phyloP scores from a whole-genome alignment of 2,113 vertebrate genomes.

The Cebus imitator region DNA sequence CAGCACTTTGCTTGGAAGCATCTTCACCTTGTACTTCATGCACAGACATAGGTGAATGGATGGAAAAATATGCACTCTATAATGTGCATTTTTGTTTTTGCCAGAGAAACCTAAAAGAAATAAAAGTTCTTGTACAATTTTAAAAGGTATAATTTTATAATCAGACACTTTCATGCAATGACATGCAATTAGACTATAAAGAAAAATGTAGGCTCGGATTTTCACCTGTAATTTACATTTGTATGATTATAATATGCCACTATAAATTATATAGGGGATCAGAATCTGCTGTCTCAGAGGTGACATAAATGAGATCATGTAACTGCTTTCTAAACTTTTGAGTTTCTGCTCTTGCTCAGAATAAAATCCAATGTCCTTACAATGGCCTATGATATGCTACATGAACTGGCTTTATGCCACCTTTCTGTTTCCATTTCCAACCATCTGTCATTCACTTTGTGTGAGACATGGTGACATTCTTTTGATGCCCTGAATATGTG shows the following conservation, averaged over 20 bases:
- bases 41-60: background rate
- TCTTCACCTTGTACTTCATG: background rate
- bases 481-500: background rate
- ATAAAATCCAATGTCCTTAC: background rate
- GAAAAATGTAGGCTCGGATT: conserved; percentile 24
- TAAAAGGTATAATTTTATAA: conserved; percentile 42
- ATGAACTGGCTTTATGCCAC: background rate
- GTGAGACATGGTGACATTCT: background rate
- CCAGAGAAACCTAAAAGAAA: background rate
- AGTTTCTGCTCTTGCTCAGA: background rate
- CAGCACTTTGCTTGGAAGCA: background rate
- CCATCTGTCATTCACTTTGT: background rate
- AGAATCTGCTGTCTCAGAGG: conserved; percentile 3
- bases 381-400: background rate
- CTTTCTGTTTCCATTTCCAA: background rate
- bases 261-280: background rate
- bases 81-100: background rate
- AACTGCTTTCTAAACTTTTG: background rate
- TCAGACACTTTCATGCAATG: background rate
- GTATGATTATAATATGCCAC: conserved; percentile 12
- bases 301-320: background rate
- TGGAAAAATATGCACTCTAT: background rate
- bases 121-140: background rate
- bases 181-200: conserved; percentile 31
- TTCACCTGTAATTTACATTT: conserved; percentile 40